Base-by-base conservation (phyloP, 2,797 vertebrate genomes). In the Cossypha polioptera region DNA sequence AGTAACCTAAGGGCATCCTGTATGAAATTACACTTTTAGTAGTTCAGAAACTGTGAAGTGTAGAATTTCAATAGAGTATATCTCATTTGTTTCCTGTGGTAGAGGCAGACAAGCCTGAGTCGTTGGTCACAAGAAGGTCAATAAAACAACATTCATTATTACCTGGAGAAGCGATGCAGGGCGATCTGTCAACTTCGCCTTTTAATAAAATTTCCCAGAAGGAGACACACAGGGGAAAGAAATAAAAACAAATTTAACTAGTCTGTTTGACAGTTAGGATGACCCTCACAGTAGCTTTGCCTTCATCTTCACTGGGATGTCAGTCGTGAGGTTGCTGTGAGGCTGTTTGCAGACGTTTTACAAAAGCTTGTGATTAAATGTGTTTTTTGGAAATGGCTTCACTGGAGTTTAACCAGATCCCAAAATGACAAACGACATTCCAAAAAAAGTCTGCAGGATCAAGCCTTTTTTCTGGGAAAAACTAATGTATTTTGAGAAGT, bases 121-220 rank as follows among this genome's bases (percentile, higher is more conserved):
- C 22, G 8, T 57, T 93, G 73, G 72, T 91, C 87, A 59, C 78
- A 47, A 86, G 72, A 92, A 92, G 88, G 88, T 92, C 95, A 89
- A 68, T 90, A 88, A 92, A 88, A 42, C 38, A 92, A 47, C 33
- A 87, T 92, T 91, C 1, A 5, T 92, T 93, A 92, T 92, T 93
- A 93, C 66, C 50, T 91, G 82, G 25, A 85, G 51, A 90, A 92
- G 43, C 69, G 31, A 92, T 58, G n/a, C 67, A 79, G 59, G 57
- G 42, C 63, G 47, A 94, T 95, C 90, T 82, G 68, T 94, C 90
- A 92, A 73, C 57, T 90, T 79, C 79, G 86, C 16, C 76, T 81
- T 88, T 95, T 95, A 94, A 92, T 88, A 88, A 69, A 82, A 88
- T 93, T 84, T 85, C 55, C 54, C 73, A 40, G 78, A 86, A 72